Conservation (phyloP, 1,140 invertebrate genomes). For the Philopotamus ludificatus region DNA sequence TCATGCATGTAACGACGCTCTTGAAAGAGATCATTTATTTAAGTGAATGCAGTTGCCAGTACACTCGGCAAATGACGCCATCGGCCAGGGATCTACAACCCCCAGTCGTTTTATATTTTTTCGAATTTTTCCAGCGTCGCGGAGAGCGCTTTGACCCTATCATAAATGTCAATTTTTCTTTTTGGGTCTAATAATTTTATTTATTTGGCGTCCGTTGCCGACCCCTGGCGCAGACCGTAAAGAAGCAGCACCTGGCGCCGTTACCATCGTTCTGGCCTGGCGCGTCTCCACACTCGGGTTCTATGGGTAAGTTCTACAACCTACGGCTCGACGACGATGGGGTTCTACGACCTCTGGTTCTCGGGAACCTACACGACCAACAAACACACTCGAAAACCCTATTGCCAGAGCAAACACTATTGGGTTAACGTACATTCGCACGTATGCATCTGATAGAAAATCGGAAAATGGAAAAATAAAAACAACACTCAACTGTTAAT, state of each 20-base stretch:
- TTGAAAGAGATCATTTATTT: neutral
- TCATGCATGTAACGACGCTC: neutral
- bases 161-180: too few species aligned
- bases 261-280: neutral
- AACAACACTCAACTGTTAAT: too few species aligned
- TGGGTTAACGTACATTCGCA: too few species aligned
- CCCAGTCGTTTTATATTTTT: too few species aligned
- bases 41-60: neutral
- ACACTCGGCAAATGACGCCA: neutral
- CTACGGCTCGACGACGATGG: neutral
- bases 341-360: neutral
- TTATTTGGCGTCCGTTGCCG: neutral
- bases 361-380: neutral
- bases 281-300: neutral
- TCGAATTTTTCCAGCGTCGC: too few species aligned
- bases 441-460: too few species aligned
- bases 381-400: too few species aligned
- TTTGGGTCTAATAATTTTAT: constrained; percentile 3
- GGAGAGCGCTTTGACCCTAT: too few species aligned
- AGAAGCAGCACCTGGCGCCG: constrained; percentile 8
- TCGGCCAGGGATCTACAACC: too few species aligned
- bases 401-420: too few species aligned
- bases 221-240: neutral
- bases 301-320: neutral
- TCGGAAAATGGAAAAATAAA: too few species aligned